Evolutionary conservation across 1,140 invertebrate genomes (phyloP), one percentile per base, ranked within the genome.

Genomic region (Rhyzopertha dominica): DNA sequence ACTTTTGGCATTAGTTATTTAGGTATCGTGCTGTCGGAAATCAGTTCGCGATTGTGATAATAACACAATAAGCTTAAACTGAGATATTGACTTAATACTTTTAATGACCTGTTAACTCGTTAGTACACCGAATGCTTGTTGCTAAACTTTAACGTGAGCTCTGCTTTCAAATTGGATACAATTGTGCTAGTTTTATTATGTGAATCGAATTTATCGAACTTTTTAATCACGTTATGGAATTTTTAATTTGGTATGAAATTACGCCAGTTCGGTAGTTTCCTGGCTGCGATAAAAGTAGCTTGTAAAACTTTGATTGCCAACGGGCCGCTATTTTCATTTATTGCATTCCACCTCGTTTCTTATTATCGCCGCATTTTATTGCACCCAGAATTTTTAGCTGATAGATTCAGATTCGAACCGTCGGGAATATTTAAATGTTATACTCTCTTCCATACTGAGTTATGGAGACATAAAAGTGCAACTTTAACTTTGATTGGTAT

Each of bases 1-100:
- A n/a, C n/a, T n/a, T n/a, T n/a, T n/a, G n/a, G n/a, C n/a, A 52
- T 55, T 39, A 55, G 52, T 47, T 52, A 55, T 55, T 55, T 52
- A 55, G 36, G 30, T 48, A 48, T 52, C 45, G 50, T 37, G 50
- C n/a, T n/a, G n/a, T n/a, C n/a, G n/a, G n/a, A n/a, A n/a, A n/a
- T n/a, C n/a, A n/a, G n/a, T n/a, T n/a, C n/a, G n/a, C n/a, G n/a
- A n/a, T n/a, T n/a, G n/a, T n/a, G n/a, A n/a, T n/a, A n/a, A n/a
- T n/a, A n/a, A n/a, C n/a, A n/a, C n/a, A n/a, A n/a, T n/a, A n/a
- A n/a, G n/a, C n/a, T n/a, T n/a, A n/a, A n/a, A n/a, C n/a, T n/a
- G n/a, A n/a, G n/a, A n/a, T n/a, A n/a, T n/a, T n/a, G n/a, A n/a
- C n/a, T n/a, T n/a, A n/a, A n/a, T n/a, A n/a, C n/a, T n/a, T n/a